Base-by-base conservation (phyloP, 2,888 invertebrate species). In the Aspidiotus rigidus region DNA sequence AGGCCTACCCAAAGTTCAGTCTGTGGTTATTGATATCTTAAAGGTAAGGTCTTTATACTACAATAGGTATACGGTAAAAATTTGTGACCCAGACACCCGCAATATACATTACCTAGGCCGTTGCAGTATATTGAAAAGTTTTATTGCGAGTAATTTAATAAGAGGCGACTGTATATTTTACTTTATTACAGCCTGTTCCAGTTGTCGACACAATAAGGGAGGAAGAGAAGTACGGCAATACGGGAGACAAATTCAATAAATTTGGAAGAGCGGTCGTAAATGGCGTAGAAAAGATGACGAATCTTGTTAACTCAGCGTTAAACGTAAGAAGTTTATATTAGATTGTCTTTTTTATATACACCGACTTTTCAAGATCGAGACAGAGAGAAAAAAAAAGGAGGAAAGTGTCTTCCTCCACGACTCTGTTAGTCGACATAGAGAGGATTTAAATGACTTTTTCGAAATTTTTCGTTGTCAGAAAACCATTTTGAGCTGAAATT, bases 211-310 rank as follows among this genome's bases (percentile, higher is more conserved):
- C 83, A n/a, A 86, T 88, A 73, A 80, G 79, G 57, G 89, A 90
- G 77, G 82, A 86, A 64, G 89, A 90, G 64, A 90, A 89, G 75
- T 90, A 88, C 76, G 90, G 90, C 17, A 90, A 90, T 76, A 82
- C 80, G 64, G 90, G 86, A 0, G 87, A 86, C 74, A 84, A 83
- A 76, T 86, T 86, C 73, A 83, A 83, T 71, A 79, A 79, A 15
- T 78, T 87, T 40, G 86, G 87, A 0, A 82, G 82, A 69, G 82
- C 83, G 0, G 74, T 90, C 40, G 85, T 90, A 5, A 83, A 82
- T 41, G 85, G 88, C 7, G 85, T 85, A 70, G 87, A 87, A 74
- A 83, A 83, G 7, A 77, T 89, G 55, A 84, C 86, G 42, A 86
- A 84, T 76, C 79, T 86, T 17, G 75, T 87, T 62, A 87, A 85